Evolutionary conservation across 1,140 invertebrate genomes (phyloP).

Genomic region (Brachionus plicatilis): DNA sequence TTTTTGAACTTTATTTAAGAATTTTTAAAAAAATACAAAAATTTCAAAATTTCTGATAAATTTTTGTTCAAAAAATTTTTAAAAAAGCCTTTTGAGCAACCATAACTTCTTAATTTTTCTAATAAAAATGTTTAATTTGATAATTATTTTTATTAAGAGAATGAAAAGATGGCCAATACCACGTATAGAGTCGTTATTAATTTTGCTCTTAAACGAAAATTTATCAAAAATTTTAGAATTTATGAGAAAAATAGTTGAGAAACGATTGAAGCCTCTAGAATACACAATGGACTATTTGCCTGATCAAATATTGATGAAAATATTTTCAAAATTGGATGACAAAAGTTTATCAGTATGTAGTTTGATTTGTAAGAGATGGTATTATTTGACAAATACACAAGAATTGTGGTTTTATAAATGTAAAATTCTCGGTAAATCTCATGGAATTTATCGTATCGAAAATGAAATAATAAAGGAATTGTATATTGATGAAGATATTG

Average conservation of each 20-base stretch:
- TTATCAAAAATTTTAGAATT: neutral
- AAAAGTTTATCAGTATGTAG: neutral
- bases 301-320: slow-evolving; percentile 16
- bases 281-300: slow-evolving; percentile 6
- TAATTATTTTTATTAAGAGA: neutral
- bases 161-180: neutral
- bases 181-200: neutral
- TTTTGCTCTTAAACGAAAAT: neutral
- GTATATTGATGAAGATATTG: slow-evolving; percentile 16
- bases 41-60: too few species aligned
- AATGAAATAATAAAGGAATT: neutral
- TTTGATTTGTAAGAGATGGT: slow-evolving; percentile 29
- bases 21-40: too few species aligned
- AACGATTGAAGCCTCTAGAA: neutral
- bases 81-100: neutral
- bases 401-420: slow-evolving; percentile 35
- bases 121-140: neutral
- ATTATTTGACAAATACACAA: slow-evolving; percentile 2
- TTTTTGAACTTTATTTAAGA: too few species aligned
- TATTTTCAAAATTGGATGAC: slow-evolving; percentile 27
- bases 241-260: slow-evolving; percentile 4
- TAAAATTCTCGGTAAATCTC: neutral
- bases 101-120: neutral
- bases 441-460: neutral
- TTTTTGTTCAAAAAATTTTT: too few species aligned